Evolutionary conservation across 2,797 vertebrate genomes (phyloP).

Genomic region (Delichon dasypus): DNA sequence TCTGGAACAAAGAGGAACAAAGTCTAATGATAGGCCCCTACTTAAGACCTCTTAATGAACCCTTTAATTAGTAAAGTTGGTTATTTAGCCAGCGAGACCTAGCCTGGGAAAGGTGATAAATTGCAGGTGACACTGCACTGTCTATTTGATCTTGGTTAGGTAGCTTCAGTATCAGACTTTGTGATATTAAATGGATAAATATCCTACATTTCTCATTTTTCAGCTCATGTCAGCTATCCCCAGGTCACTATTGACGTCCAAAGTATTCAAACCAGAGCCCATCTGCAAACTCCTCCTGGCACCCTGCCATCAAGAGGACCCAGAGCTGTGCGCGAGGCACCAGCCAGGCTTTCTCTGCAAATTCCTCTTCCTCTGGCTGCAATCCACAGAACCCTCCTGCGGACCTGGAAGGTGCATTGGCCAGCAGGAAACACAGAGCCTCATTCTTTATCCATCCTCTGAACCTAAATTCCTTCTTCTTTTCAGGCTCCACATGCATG

Average conservation of each 20-base stretch:
- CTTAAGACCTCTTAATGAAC: background rate
- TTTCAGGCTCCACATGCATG: background rate
- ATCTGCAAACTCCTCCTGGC: background rate
- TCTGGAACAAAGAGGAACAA: background rate
- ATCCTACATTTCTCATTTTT: conserved; percentile 17
- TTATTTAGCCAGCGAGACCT: background rate
- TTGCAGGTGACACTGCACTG: background rate
- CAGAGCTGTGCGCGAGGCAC: background rate
- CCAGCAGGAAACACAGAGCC: background rate
- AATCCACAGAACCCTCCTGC: background rate
- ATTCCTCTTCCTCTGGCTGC: background rate
- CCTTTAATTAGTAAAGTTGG: background rate
- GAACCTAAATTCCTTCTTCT: background rate
- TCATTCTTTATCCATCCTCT: background rate
- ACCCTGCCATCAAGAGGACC: no score
- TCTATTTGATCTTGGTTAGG: background rate
- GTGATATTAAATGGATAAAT: conserved; percentile 2
- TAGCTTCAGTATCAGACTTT: background rate
- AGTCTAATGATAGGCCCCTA: background rate
- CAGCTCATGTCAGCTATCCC: background rate
- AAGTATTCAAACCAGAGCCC: background rate
- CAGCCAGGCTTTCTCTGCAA: background rate
- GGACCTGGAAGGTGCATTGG: background rate
- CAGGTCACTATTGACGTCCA: background rate
- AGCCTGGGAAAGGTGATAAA: background rate